These are phyloP conservation scores for Patella caerulea DNA, from an alignment of 2,888 invertebrate species.

Conservation along the genomic window DNA sequence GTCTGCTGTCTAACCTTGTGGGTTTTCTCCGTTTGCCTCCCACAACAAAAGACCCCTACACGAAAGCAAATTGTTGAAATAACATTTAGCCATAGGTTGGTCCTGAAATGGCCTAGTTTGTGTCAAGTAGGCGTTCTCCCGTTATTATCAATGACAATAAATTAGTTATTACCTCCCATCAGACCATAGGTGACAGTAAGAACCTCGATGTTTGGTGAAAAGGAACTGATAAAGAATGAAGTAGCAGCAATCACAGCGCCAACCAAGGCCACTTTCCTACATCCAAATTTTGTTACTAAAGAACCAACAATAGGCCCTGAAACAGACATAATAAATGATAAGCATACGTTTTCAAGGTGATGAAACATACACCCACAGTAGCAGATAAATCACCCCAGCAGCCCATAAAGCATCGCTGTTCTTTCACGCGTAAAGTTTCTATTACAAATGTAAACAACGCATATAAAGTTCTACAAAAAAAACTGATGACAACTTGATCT, in stretches of 20 bases:
- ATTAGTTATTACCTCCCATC: conserved; percentile 79
- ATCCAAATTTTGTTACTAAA: conserved; percentile 92
- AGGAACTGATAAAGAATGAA: conserved; percentile 82
- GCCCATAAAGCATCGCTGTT: too few relatives aligned
- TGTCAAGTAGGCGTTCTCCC: not conserved
- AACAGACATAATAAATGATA: conserved; percentile 10
- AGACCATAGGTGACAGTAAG: conserved; percentile 88
- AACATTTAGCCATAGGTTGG: too few relatives aligned
- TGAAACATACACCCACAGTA: too few relatives aligned
- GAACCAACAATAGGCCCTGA: conserved; percentile 94
- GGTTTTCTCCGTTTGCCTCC: too few relatives aligned
- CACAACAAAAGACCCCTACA: too few relatives aligned
- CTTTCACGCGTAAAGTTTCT: too few relatives aligned
- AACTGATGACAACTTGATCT: too few relatives aligned
- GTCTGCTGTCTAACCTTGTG: not conserved
- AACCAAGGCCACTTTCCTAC: conserved; percentile 86
- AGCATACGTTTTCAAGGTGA: not conserved
- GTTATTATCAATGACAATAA: not conserved
- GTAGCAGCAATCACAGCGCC: conserved; percentile 83
- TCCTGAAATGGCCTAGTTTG: not conserved
- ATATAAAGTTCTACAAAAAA: too few relatives aligned
- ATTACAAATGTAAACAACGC: too few relatives aligned
- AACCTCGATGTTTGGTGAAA: conserved; percentile 84
- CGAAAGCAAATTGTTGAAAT: too few relatives aligned
- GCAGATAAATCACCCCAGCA: too few relatives aligned